Evolutionary conservation across 2,888 invertebrate genomes (phyloP), one percentile per base, ranked within the genome.

Genomic region (Patella depressa): DNA sequence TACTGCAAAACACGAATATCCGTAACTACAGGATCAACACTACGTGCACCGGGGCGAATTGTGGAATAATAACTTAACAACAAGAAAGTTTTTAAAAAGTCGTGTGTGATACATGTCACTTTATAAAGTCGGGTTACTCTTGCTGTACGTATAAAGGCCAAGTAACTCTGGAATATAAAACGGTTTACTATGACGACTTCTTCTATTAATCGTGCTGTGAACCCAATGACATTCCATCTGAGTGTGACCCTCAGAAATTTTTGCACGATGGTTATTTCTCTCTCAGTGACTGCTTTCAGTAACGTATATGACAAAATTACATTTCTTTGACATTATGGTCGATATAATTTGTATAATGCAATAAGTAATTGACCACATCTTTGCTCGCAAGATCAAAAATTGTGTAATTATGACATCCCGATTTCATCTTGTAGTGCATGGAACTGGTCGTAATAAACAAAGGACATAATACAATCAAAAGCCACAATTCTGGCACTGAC

Each of bases 341-440:
- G 70, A 19, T 14, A 11, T 45, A 14, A 9, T 19, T 59, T 59
- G 17, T 19, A 59, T 19, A 14, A 17, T 45, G 2, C 69, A 65
- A 55, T 72, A 59, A 59, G 19, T 17, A 59, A 59, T 19, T 59
- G 19, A 17, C 34, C 24, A 79, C 78, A 24, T 76, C 76, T 17
- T 29, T 17, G 17, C 53, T 75, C 17, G 71, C 65, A n/a, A 70
- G 11, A 53, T 78, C 70, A 45, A 70, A 75, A 54, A 78, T 45
- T 11, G 78, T 75, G 71, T 73, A 79, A 55, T 79, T 79, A 59
- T 76, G 78, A 24, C 72, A 75, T 34, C 71, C 17, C 15, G 73
- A 53, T 69, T 76, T 79, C 2, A 71, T 76, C 55, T 75, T 75
- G 53, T 72, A 79, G 34, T 73, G 73, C 5, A 71, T 65, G 11